A percentile compares a stretch with the other conserved stretches of the same genome.
Conservation (phyloP, 1,140 invertebrate genomes). For the Drosophila bifasciata region DNA sequence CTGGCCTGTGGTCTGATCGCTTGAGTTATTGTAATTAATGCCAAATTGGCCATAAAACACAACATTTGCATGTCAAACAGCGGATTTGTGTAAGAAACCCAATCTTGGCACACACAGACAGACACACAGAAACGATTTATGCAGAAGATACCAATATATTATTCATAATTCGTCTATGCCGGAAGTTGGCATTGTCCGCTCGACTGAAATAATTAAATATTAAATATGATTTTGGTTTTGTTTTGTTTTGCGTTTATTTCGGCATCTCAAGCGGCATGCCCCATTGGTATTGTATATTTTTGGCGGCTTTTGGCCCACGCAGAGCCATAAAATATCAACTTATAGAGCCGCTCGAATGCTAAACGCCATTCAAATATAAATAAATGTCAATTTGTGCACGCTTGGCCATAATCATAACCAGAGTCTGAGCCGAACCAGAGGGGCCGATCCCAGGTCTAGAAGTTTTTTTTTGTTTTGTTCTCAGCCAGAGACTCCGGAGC, state of each 20-base stretch:
- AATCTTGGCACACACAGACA: slow-evolving; percentile 39
- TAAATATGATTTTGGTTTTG: slow-evolving; percentile 72
- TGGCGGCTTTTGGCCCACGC: slow-evolving; percentile 55
- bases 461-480: slow-evolving; percentile 28
- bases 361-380: slow-evolving; percentile 81
- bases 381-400: slow-evolving; percentile 80
- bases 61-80: slow-evolving; percentile 82
- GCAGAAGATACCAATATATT: slow-evolving; percentile 18
- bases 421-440: neutral
- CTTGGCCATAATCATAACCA: slow-evolving; percentile 66
- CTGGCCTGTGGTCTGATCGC: no score
- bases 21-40: slow-evolving; percentile 80
- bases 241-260: slow-evolving; percentile 5
- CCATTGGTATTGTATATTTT: slow-evolving; percentile 20
- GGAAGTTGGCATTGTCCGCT: slow-evolving; percentile 72
- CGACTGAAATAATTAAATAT: slow-evolving; percentile 80
- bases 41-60: slow-evolving; percentile 82
- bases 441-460: slow-evolving; percentile 3
- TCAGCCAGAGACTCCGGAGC: slow-evolving; percentile 41
- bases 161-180: slow-evolving; percentile 52
- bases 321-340: slow-evolving; percentile 66
- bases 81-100: slow-evolving; percentile 26
- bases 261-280: slow-evolving; percentile 7
- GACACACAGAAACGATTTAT: no score
- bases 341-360: slow-evolving; percentile 65